Conservation (phyloP, 2,797 vertebrate genomes). For the Coendou prehensilis region DNA sequence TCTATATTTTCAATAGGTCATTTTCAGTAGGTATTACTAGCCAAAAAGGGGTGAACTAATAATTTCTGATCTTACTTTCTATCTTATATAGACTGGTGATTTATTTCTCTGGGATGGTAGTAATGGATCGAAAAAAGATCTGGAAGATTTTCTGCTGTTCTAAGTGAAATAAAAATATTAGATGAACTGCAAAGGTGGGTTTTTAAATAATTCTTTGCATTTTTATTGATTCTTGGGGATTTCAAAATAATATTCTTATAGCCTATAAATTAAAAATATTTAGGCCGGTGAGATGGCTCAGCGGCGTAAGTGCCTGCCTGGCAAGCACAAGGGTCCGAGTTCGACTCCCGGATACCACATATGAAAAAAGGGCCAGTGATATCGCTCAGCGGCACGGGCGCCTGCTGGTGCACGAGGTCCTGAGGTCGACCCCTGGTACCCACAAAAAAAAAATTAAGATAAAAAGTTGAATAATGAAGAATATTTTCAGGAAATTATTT, state of each 20-base stretch:
- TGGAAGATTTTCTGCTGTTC: background rate
- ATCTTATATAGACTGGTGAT: background rate
- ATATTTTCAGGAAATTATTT: constrained; percentile 14
- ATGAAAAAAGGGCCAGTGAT: too few relatives aligned
- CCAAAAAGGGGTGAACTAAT: background rate
- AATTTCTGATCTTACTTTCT: background rate
- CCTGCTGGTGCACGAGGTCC: too few relatives aligned
- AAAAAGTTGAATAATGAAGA: background rate
- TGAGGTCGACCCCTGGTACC: too few relatives aligned
- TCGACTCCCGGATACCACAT: too few relatives aligned
- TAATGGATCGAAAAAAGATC: background rate
- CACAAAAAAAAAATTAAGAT: background rate
- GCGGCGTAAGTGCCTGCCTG: too few relatives aligned
- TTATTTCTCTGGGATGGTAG: background rate
- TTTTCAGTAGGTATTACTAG: background rate
- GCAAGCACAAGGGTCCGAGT: too few relatives aligned
- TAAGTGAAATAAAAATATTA: background rate
- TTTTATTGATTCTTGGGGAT: background rate
- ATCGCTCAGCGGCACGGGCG: too few relatives aligned
- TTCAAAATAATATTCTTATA: background rate
- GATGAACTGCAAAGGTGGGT: background rate
- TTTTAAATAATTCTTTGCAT: background rate
- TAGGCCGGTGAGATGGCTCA: too few relatives aligned
- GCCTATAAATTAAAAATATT: background rate
- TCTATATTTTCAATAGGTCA: background rate